These are phyloP conservation scores for Pionites leucogaster DNA, from an alignment of 2,113 vertebrate genomes.

Conservation along the genomic window DNA sequence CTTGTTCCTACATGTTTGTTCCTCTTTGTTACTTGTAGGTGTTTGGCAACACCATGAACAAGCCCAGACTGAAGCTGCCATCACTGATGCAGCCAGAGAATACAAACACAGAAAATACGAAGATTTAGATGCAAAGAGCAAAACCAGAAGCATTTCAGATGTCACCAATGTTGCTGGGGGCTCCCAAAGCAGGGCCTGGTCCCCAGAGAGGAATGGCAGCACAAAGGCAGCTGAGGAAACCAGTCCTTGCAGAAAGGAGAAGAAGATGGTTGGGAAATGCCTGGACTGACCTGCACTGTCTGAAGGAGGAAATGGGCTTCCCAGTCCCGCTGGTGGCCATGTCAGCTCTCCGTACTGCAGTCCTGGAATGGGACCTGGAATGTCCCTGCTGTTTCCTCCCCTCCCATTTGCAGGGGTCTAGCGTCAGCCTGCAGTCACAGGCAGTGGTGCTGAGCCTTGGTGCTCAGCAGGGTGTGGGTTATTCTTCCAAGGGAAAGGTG, in stretches of 20 bases:
- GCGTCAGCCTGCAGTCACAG: not conserved
- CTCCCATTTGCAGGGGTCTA: not conserved
- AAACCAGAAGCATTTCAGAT: not conserved
- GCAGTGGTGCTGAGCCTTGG: not conserved
- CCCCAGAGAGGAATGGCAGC: not conserved
- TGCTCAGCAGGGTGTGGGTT: not conserved
- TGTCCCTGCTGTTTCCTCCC: not conserved
- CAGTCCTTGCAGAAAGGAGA: not conserved
- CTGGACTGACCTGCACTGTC: not conserved
- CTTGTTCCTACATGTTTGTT: not conserved
- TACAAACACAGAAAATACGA: not conserved
- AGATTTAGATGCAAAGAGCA: not conserved
- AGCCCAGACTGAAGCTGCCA: not conserved
- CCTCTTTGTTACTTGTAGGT: not conserved
- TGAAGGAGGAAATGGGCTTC: not conserved
- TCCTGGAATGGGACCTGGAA: not conserved
- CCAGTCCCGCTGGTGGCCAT: accelerated
- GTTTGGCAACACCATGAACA: not conserved
- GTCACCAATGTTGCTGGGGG: not conserved
- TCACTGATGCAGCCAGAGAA: not conserved
- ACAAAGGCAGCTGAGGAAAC: not conserved
- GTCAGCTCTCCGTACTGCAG: not conserved
- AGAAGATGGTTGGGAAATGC: not conserved
- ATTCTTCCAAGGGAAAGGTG: not conserved
- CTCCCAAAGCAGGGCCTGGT: not conserved